Evolutionary conservation across 1,140 invertebrate species (phyloP), one percentile per base, ranked within the genome.

Genomic region (Drosophila sechellia): DNA sequence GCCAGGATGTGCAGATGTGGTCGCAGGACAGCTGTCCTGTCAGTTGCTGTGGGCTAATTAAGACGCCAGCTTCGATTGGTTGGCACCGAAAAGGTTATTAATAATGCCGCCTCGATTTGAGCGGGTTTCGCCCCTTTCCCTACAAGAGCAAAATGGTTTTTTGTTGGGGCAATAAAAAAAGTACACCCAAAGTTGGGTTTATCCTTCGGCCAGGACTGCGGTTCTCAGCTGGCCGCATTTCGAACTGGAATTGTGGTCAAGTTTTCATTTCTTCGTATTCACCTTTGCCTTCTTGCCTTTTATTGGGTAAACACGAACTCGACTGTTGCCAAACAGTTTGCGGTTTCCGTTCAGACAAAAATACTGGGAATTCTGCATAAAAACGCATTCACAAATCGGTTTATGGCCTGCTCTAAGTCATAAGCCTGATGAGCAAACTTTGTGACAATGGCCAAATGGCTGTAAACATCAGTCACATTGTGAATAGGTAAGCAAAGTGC

Each of bases 231-330:
- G 54, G 52, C 59, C 83, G 87, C 61, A 87, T 76, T 79, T 81
- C 66, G 63, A 79, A 79, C 81, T 87, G 45, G 71, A 70, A 77
- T 83, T 87, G 83, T 89, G 83, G 83, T 87, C 76, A 73, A 73
- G 65, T 73, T 89, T 84, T 87, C 81, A 49, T 39, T 66, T 70
- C 35, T 46, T 15, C 25, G 42, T 22, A 45, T 27, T 55, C 65
- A 65, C 66, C 58, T 46, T 70, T 57, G 50, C 45, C 25, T 20
- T 57, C 53, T 56, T 54, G 42, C 42, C 54, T 55, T 48, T 75
- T 65, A 78, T 70, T 85, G 77, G 60, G 40, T 49, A 73, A 74
- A 53, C 72, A 63, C 54, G 39, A 80, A 58, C 25, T 59, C 34
- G 55, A 66, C 65, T 66, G 45, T 84, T 79, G 65, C 42, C 70